These are phyloP conservation scores for Pocillopora meandrina DNA, from an alignment of 92 coral and sea anemone species.

Conservation along the genomic window DNA sequence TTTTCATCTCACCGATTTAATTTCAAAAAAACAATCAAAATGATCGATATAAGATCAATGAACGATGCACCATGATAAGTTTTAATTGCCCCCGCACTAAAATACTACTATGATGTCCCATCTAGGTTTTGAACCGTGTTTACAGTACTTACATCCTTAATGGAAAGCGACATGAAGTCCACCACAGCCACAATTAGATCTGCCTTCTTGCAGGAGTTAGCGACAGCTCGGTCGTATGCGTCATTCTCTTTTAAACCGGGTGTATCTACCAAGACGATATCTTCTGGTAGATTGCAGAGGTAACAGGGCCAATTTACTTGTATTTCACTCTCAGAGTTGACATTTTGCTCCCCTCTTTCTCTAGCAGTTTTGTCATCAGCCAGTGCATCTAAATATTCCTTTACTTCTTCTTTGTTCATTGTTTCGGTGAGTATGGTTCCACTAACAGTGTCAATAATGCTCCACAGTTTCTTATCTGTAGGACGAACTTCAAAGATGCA, in stretches of 20 bases:
- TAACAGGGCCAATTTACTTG: not conserved
- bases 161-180: not conserved
- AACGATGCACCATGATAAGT: too few species aligned
- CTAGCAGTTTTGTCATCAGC: not conserved
- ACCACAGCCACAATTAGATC: constrained; percentile 18
- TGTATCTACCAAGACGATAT: constrained; percentile 2
- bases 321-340: not conserved
- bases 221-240: not conserved
- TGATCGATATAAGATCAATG: too few species aligned
- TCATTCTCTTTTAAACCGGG: not conserved
- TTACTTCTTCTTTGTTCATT: not conserved
- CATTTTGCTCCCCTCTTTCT: not conserved
- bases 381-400: not conserved
- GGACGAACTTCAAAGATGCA: not conserved
- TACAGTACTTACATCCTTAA: too few species aligned
- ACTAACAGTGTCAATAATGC: not conserved
- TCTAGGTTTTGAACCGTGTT: too few species aligned
- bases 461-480: not conserved
- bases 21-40: too few species aligned
- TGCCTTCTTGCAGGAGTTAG: not conserved
- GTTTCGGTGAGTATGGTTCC: too few species aligned
- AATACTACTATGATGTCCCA: too few species aligned
- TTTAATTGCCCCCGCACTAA: too few species aligned
- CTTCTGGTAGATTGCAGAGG: not conserved
- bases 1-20: too few species aligned